Base-by-base conservation (phyloP, 2,113 vertebrate species). In the Oreotragus oreotragus region DNA sequence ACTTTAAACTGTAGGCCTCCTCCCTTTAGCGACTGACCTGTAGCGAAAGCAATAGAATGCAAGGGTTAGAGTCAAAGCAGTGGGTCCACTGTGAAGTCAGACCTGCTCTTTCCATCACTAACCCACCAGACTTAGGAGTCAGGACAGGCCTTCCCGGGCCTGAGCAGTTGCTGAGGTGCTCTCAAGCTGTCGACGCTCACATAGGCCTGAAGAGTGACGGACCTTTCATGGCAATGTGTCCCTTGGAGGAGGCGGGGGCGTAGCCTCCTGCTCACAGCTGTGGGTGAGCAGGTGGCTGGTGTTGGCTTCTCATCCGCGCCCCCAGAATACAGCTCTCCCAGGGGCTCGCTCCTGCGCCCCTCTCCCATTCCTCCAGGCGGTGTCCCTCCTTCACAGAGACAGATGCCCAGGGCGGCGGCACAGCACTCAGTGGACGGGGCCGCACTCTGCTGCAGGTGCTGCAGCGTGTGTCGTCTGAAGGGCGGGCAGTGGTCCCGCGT, bases 371-470 rank as follows among this genome's bases (percentile, higher is more conserved):
- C 66, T 23, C n/a, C 66, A 23, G 66, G n/a, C 1, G n/a, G n/a
- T 0, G 66, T 23, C n/a, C 19, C 66, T 70, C n/a, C 66, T 70
- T 12, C 64, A 21, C 17, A 36, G n/a, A 12, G 66, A 6, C 66
- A 39, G 64, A 23, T 1, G 66, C 66, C 64, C 66, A 21, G n/a
- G n/a, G 64, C 64, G 1, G 64, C 17, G 9, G 64, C n/a, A 2
- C n/a, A 6, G n/a, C 19, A 1, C n/a, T 12, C n/a, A 3, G 66
- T 3, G 66, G 62, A 2, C 62, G 0, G 16, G 19, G n/a, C n/a
- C 64, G 11, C 64, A 1, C 47, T 28, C 33, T 51, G 14, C 58
- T 30, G 58, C 21, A 3, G 36, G 12, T 2, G 13, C 58, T 0
- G 27, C 16, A 0, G 49, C 6, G 21, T 1, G 13, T 16, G 58